These are phyloP conservation scores for Gibbula magus DNA, from an alignment of 2,888 invertebrate species.

Conservation along the genomic window DNA sequence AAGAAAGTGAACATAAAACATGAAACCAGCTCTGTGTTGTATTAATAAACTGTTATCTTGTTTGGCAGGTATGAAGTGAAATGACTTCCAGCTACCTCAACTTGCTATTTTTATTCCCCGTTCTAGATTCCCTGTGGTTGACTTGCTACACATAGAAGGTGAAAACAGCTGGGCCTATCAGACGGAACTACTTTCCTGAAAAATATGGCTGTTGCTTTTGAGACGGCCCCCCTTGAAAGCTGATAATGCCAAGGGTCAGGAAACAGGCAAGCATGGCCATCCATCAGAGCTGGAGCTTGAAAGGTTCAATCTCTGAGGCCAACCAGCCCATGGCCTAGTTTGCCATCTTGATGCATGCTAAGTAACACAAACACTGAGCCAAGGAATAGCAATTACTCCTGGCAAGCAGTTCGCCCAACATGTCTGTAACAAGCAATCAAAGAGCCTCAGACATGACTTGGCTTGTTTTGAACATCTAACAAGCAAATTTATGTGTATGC, in stretches of 20 bases:
- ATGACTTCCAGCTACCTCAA: too few relatives aligned
- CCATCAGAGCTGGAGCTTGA: slow-evolving; percentile 8
- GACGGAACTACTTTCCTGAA: slow-evolving; percentile 6
- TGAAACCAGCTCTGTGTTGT: too few relatives aligned
- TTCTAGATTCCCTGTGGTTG: not conserved
- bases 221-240: slow-evolving; percentile 13
- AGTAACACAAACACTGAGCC: slow-evolving; percentile 6
- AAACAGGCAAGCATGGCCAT: not conserved
- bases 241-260: slow-evolving; percentile 11
- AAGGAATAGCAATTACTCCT: not conserved
- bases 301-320: slow-evolving; percentile 11
- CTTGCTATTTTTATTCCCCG: too few relatives aligned
- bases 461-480: not conserved
- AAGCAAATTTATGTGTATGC: not conserved
- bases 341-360: slow-evolving; percentile 13
- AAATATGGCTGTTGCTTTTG: not conserved
- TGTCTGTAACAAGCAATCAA: not conserved
- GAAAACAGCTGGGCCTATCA: slow-evolving; percentile 5
- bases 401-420: not conserved
- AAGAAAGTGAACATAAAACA: too few relatives aligned
- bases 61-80: too few relatives aligned
- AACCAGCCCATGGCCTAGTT: slow-evolving; percentile 8
- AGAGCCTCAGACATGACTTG: not conserved
- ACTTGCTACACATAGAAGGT: not conserved
- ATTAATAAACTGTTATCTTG: too few relatives aligned